A percentile compares a stretch with the other conserved stretches of the same genome.
phyloP scores from a whole-genome alignment of 2,888 invertebrate genomes.

The Cryptocheilus praepositus region DNA sequence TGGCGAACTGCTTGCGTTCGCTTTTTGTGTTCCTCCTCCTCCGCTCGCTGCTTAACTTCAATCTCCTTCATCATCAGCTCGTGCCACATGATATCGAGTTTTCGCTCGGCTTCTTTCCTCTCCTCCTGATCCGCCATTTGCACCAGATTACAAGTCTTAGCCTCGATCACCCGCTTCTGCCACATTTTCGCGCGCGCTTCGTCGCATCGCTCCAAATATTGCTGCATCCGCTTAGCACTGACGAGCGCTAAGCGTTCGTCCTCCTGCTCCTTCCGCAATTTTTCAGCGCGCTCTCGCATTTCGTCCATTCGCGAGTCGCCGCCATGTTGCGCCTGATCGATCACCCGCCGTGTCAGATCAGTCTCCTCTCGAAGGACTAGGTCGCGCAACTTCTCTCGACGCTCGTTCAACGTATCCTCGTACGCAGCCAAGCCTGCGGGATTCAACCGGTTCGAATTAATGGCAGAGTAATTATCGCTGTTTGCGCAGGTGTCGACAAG shows the following conservation, averaged over 20 bases:
- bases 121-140: constrained; percentile 80
- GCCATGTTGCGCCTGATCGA: constrained; percentile 77
- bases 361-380: constrained; percentile 76
- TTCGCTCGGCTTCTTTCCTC: constrained; percentile 76
- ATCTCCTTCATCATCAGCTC: constrained; percentile 78
- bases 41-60: constrained; percentile 65
- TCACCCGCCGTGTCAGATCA: constrained; percentile 76
- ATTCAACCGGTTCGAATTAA: constrained; percentile 21
- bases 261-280: constrained; percentile 76
- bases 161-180: constrained; percentile 76
- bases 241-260: constrained; percentile 77
- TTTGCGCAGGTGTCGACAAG: constrained; percentile 15
- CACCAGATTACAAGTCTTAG: constrained; percentile 77
- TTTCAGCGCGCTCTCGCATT: constrained; percentile 75
- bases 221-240: constrained; percentile 73
- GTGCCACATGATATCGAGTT: constrained; percentile 80
- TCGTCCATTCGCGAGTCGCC: constrained; percentile 76
- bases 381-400: constrained; percentile 72
- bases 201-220: constrained; percentile 73
- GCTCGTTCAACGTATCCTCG: constrained; percentile 74
- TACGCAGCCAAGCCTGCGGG: constrained; percentile 75
- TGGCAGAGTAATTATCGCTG: constrained; percentile 17
- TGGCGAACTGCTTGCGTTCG: constrained; percentile 33
- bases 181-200: constrained; percentile 75
- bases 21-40: constrained; percentile 49